Evolutionary conservation across 2,888 invertebrate genomes (phyloP), one percentile per base, ranked within the genome.

Genomic region (Brachyptera risi): DNA sequence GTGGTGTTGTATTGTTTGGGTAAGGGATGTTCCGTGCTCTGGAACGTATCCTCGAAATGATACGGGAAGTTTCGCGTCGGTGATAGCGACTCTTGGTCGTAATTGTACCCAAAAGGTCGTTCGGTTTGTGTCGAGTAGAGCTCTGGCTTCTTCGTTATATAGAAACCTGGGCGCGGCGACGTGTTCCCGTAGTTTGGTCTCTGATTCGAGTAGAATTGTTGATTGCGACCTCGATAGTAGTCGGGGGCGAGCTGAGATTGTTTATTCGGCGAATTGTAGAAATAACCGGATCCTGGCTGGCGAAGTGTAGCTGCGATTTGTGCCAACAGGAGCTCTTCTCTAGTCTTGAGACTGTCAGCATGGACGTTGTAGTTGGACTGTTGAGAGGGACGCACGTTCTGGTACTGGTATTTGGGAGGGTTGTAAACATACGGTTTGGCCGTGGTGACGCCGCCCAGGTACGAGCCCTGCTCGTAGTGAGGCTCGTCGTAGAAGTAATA

Each of bases 401-500:
- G 35, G 13, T 15, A 35, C 54, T 35, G 54, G 13, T 17, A 35
- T 21, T 54, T 35, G 21, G 37, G 21, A 9, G 13, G 37, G 4
- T 17, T 35, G 37, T 54, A 47, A 21, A 35, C 19, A 11, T 37
- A 35, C 21, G 54, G 54, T 23, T 54, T 54, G 7, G 3, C 13
- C n/a, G 51, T 56, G 24, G 38, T 26, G 37, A 51, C 15, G 42
- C 49, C 44, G 38, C 70, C 51, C 63, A 70, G 17, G 49, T 60
- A 27, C 1, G 35, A 37, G 15, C 24, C 42, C 35, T 40, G 31
- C 9, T 37, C 59, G 21, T 27, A 50, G 1, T 60, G 50, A 0
- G 74, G 70, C 70, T 87, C 86, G 64, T 87, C 85, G 67, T 85
- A 86, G 69, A 85, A 87, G 68, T 82, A 87, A 73, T 83, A 86